phyloP scores from a whole-genome alignment of 2,888 invertebrate species.

The Drosophila colorata region DNA sequence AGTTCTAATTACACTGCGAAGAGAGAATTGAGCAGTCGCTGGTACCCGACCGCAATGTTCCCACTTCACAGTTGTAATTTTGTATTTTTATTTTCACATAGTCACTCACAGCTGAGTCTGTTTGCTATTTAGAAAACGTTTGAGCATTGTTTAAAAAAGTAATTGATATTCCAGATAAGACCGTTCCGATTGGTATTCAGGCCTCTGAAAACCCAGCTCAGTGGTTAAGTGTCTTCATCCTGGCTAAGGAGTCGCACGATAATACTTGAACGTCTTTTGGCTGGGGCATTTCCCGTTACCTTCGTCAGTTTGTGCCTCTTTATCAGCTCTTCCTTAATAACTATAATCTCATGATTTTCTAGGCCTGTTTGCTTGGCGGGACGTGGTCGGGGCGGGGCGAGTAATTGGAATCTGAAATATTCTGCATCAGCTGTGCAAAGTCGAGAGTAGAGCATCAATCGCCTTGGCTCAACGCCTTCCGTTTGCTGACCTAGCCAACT shows the following conservation, averaged over 20 bases:
- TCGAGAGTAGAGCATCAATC: constrained; percentile 36
- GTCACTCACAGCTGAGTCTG: no score
- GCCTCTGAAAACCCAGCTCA: background rate
- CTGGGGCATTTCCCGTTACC: background rate
- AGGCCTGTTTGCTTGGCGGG: background rate
- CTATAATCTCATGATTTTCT: constrained; percentile 4
- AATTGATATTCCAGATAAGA: background rate
- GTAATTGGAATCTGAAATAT: constrained; percentile 21
- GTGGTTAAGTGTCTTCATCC: no score
- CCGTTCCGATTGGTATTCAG: background rate
- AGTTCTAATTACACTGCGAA: no score
- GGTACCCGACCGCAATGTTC: background rate
- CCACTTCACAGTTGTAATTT: no score
- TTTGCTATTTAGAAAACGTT: no score
- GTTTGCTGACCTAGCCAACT: constrained; percentile 39
- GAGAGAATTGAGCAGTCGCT: no score
- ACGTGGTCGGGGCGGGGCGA: background rate
- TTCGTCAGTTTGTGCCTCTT: constrained; percentile 1
- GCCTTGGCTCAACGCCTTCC: constrained; percentile 45
- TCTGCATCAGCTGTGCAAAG: constrained; percentile 41
- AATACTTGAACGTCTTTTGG: background rate
- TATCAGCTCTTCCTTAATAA: background rate
- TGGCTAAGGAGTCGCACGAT: background rate
- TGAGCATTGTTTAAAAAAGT: background rate
- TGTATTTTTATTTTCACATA: no score